A percentile compares a stretch with the other conserved stretches of the same genome.
Evolutionary conservation across 2,888 invertebrate genomes (phyloP).

Genomic region (Ochropleura leucogaster): DNA sequence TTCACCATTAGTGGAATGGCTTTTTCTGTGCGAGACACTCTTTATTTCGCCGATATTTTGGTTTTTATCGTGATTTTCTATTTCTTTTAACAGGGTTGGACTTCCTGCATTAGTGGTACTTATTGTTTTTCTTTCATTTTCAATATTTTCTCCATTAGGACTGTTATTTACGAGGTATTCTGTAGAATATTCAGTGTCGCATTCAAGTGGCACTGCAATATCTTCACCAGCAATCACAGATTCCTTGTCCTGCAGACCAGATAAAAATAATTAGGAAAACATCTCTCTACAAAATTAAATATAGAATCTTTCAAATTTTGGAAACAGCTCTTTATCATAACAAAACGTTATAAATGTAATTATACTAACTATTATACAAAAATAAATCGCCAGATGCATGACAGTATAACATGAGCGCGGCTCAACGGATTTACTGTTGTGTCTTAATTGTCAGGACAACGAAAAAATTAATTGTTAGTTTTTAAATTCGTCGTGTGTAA

Average conservation of each 20-base stretch:
- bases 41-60: background rate
- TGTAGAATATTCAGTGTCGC: constrained; percentile 69
- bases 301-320: background rate
- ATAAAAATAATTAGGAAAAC: constrained; percentile 12
- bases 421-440: too few relatives aligned
- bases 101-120: constrained; percentile 64
- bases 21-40: constrained; percentile 1
- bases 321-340: background rate
- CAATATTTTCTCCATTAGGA: constrained; percentile 66
- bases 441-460: too few relatives aligned
- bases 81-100: constrained; percentile 59
- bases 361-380: too few relatives aligned
- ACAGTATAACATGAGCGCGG: too few relatives aligned
- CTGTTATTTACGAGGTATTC: constrained; percentile 75
- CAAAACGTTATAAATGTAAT: background rate
- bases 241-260: constrained; percentile 39
- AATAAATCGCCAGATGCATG: too few relatives aligned
- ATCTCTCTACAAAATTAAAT: background rate
- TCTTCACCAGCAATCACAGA: constrained; percentile 15
- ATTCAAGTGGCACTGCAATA: constrained; percentile 30
- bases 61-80: constrained; percentile 36
- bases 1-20: constrained; percentile 3
- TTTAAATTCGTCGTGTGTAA: too few relatives aligned
- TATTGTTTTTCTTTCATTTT: constrained; percentile 62
- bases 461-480: too few relatives aligned